Evolutionary conservation across 2,888 invertebrate species (phyloP), one percentile per base, ranked within the genome.

Genomic region (Dione juno): DNA sequence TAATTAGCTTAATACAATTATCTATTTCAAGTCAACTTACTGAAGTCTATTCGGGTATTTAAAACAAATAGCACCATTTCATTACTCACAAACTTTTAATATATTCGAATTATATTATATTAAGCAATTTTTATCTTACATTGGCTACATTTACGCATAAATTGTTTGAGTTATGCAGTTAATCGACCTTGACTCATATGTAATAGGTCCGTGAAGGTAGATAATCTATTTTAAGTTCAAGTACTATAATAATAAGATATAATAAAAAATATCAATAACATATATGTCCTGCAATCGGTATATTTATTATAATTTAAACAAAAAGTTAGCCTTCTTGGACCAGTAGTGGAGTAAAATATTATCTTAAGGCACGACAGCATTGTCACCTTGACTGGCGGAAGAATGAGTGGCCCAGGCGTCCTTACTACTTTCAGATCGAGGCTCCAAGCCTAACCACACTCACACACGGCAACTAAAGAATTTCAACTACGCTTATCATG

Each of bases 331-430:
- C 35, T 68, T 43, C 45, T 69, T 35, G 52, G n/a, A 14, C 50
- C 21, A n/a, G 67, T 53, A 41, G 16, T 35, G 21, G 45, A 59
- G 41, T 67, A 63, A 50, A 64, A 70, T 73, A 72, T 66, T 69
- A 45, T 67, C 59, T 65, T 67, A 43, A 68, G 37, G 14, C 63
- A 70, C 72, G 72, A 69, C 70, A 83, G 78, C 80, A 80, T 77
- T 71, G 76, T 87, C 79, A 86, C 91, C 91, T 91, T 92, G 90
- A 87, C 83, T 85, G 79, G 80, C 91, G 90, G 90, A 90, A 91
- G 90, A 82, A 77, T 74, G 79, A 76, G 72, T 70, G 72, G 73
- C 74, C 84, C 84, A 80, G 87, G 82, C 82, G 86, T 85, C 89
- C 89, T 88, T 88, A 89, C 82, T 76, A 81, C 88, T 88, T 88